Percentiles rank a stretch among this genome's conserved stretches.
Evolutionary conservation across 2,113 vertebrate species (phyloP).

Genomic region (Benitochromis conjunctus): DNA sequence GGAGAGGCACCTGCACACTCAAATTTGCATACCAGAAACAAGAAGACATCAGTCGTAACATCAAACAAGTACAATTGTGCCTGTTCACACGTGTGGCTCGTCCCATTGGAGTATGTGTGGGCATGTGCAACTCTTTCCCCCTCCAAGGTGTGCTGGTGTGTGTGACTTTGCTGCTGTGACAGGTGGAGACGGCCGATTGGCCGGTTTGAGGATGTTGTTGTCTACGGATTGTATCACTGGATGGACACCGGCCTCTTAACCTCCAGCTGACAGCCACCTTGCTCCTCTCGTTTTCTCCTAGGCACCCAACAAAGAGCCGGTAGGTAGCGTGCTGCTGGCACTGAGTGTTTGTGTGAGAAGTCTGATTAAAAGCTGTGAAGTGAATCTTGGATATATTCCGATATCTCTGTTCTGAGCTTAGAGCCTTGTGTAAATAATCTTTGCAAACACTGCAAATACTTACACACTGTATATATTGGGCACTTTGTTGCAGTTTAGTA

Average conservation of each 20-base stretch:
- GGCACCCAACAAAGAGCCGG: background rate
- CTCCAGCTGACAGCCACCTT: background rate
- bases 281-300: background rate
- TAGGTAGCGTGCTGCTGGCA: background rate
- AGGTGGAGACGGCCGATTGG: background rate
- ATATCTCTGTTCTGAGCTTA: background rate
- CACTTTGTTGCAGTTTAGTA: background rate
- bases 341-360: background rate
- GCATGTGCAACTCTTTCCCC: background rate
- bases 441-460: background rate
- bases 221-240: background rate
- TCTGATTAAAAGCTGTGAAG: background rate
- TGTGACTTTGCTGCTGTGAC: background rate
- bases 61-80: background rate
- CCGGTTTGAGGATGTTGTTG: background rate
- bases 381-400: background rate
- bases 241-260: background rate
- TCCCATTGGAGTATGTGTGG: background rate
- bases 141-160: background rate
- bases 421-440: background rate
- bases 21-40: no score
- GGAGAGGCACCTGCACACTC: no score
- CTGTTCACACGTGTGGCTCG: background rate
- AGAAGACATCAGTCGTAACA: no score
- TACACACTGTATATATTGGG: background rate